phyloP scores from a whole-genome alignment of 1,140 invertebrate species.

The Drosophila oshimai region DNA sequence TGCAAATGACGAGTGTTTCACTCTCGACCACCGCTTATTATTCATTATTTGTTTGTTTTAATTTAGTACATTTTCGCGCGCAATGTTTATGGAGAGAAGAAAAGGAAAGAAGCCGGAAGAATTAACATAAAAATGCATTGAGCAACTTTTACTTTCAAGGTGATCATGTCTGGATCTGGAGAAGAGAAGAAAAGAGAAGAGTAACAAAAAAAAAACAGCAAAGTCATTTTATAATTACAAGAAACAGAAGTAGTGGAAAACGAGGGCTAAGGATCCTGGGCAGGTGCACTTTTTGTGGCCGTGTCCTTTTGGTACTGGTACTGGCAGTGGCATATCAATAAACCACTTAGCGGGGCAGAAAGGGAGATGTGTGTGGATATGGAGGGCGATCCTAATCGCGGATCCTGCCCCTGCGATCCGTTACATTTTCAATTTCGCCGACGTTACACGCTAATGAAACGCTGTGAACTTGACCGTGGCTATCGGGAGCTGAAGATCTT shows the following conservation, averaged over 20 bases:
- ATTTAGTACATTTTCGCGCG: slow-evolving; percentile 78
- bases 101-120: slow-evolving; percentile 16
- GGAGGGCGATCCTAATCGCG: slow-evolving; percentile 59
- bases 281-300: slow-evolving; percentile 53
- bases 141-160: slow-evolving; percentile 77
- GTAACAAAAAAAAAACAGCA: slow-evolving; percentile 28
- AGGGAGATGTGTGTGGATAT: background rate
- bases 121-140: slow-evolving; percentile 77
- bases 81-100: slow-evolving; percentile 42
- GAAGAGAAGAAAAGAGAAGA: slow-evolving; percentile 1
- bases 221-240: slow-evolving; percentile 48
- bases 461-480: slow-evolving; percentile 82
- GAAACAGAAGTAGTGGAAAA: slow-evolving; percentile 11
- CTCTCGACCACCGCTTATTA: slow-evolving; percentile 64
- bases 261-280: slow-evolving; percentile 20
- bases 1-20: slow-evolving; percentile 54
- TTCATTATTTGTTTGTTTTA: slow-evolving; percentile 82
- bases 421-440: slow-evolving; percentile 78
- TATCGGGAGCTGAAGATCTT: slow-evolving; percentile 69
- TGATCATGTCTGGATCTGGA: slow-evolving; percentile 50
- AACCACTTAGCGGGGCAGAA: slow-evolving; percentile 50
- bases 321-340: slow-evolving; percentile 65
- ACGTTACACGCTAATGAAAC: slow-evolving; percentile 82
- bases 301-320: too few species aligned
- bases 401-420: slow-evolving; percentile 43